A percentile compares a stretch with the other conserved stretches of the same genome.
Conservation (phyloP, 2,113 vertebrate genomes). For the Castor canadensis region DNA sequence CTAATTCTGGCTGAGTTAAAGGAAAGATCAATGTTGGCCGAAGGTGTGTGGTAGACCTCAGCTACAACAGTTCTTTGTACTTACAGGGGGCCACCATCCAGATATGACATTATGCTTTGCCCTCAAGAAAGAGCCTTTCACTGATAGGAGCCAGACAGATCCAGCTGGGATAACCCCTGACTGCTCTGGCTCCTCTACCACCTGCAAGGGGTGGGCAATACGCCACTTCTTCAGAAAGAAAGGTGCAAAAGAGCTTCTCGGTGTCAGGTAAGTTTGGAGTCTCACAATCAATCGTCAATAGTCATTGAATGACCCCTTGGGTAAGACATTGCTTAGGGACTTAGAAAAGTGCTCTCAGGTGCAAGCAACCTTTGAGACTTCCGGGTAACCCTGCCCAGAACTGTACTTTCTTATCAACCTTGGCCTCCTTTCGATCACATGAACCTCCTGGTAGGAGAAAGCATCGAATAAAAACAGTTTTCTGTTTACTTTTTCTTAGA, state of each 20-base stretch:
- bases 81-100: neutral
- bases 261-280: neutral
- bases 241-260: neutral
- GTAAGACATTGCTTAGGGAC: neutral
- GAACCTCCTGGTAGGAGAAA: slow-evolving; percentile 21
- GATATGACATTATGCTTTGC: slow-evolving; percentile 12
- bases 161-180: neutral
- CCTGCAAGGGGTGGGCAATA: neutral
- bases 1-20: neutral
- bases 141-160: neutral
- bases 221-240: neutral
- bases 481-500: slow-evolving; percentile 66
- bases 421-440: slow-evolving; percentile 54
- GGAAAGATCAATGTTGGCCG: neutral
- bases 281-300: neutral
- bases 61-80: neutral
- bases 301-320: neutral
- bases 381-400: slow-evolving; percentile 62
- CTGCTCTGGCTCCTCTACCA: neutral
- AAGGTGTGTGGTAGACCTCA: neutral
- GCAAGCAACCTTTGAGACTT: slow-evolving; percentile 63
- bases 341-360: neutral
- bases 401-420: slow-evolving; percentile 66
- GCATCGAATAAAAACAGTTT: slow-evolving; percentile 50
- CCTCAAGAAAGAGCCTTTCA: neutral